Percentiles rank a stretch among this genome's conserved stretches.
Evolutionary conservation across 1,140 invertebrate genomes (phyloP).

Genomic region (Lutraria rhynchaena): DNA sequence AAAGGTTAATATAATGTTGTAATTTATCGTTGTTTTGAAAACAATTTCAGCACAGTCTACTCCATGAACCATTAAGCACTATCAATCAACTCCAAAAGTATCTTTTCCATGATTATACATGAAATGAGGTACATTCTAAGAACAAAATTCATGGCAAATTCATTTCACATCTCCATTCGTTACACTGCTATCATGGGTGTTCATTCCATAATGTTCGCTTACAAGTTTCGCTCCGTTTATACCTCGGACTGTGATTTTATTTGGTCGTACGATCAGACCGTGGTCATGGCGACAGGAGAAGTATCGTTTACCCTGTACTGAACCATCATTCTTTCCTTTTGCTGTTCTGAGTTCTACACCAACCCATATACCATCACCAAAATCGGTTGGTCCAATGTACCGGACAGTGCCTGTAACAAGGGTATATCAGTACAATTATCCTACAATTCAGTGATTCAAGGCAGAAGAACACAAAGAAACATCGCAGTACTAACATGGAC

Average conservation of each 20-base stretch:
- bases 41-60: no score
- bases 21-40: no score
- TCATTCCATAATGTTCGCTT: constrained; percentile 62
- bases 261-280: constrained; percentile 83
- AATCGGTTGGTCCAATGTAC: constrained; percentile 84
- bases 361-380: constrained; percentile 84
- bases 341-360: constrained; percentile 83
- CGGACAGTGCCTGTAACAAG: constrained; percentile 81
- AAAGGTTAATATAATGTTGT: no score
- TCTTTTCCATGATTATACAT: no score
- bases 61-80: no score
- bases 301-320: constrained; percentile 83
- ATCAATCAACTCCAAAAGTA: no score
- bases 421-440: no score
- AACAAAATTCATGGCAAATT: no score
- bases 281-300: constrained; percentile 83
- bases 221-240: constrained; percentile 84
- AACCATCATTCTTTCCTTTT: constrained; percentile 84
- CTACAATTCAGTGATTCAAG: no score
- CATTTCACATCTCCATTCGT: constrained; percentile 49
- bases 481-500: no score
- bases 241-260: constrained; percentile 84
- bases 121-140: no score
- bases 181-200: constrained; percentile 15
- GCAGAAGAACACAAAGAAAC: no score